Evolutionary conservation across 2,113 vertebrate genomes (phyloP), one percentile per base, ranked within the genome.

Genomic region (Platichthys flesus): DNA sequence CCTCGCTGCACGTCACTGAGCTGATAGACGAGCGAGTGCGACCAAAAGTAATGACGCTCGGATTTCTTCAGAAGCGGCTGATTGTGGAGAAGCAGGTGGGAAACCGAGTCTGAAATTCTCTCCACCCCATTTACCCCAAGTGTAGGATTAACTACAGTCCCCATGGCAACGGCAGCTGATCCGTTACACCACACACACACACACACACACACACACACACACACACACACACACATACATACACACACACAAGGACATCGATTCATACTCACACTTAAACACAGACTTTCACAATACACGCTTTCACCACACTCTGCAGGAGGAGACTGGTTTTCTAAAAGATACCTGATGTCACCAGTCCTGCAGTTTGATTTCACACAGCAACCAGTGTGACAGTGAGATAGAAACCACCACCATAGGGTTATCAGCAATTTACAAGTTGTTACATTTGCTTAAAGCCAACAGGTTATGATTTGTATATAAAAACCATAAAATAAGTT

Each of bases 111-210:
- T 57, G 58, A 85, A 75, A 75, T 70, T 35, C 56, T 75, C 69
- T 82, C 62, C 73, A 23, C 66, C 65, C 23, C 42, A 3, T 68
- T 79, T 51, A 64, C 66, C 66, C 58, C 20, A 16, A 59, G 47
- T 81, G 60, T 20, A 2, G 77, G 75, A 87, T 81, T 71, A 82
- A 82, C 60, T 64, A 21, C 76, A 56, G 49, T 86, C 72, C 66
- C 65, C 69, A 67, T 42, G 7, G 83, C 74, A 86, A 74, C 75
- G 3, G 51, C 75, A 76, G 74, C 67, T 35, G 12, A 76, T 79
- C 73, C 54, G 71, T 74, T 60, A 61, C 16, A 42, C 55, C 67
- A 59, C 63, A 59, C 47, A 28, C 37, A 24, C 9, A 42, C 21
- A 10, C 37, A 8, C 3, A 47, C 6, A 52, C 21, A 10, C 37